Evolutionary conservation across 2,113 vertebrate genomes (phyloP), one percentile per base, ranked within the genome.

Genomic region (Ictidomys tridecemlineatus): DNA sequence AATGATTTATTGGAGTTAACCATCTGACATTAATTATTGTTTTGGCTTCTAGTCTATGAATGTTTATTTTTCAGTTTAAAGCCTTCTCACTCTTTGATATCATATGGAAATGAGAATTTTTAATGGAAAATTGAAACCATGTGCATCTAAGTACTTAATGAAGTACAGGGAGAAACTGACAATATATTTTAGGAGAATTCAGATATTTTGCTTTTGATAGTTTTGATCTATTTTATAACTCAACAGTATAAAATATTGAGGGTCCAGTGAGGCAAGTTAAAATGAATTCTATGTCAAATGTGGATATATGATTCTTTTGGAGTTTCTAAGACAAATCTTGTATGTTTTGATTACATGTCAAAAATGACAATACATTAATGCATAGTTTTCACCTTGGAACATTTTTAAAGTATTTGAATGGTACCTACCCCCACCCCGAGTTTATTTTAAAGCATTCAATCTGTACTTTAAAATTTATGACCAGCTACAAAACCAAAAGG

Each of bases 91-190:
- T 99, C 99, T 99, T 99, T 99, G 99, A 99, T 99, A 99, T 99
- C 99, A 99, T 99, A 99, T 99, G 99, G 99, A 99, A 99, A 99
- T 99, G 98, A 99, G 99, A 99, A 98, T 98, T 99, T 99, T 99
- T 98, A 99, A 99, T 98, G 98, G 98, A 98, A 99, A 99, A 99
- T 99, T 98, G 98, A 98, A 99, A 99, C 99, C 99, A 99, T 99
- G 99, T 99, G 99, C 97, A 98, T 97, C 98, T 98, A 99, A 99
- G 98, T 98, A 98, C 98, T 99, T 99, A 99, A 99, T 99, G 99
- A 99, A 99, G 98, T 99, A 99, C 99, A 99, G 99, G 98, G 98
- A 98, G 98, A 98, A 98, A 98, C 96, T 97, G 96, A 98, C 98
- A 97, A 95, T 98, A 98, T 98, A 98, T 98, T 98, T 98, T 98